Conservation (phyloP, 2,797 vertebrate genomes). For the Loriculus beryllinus region DNA sequence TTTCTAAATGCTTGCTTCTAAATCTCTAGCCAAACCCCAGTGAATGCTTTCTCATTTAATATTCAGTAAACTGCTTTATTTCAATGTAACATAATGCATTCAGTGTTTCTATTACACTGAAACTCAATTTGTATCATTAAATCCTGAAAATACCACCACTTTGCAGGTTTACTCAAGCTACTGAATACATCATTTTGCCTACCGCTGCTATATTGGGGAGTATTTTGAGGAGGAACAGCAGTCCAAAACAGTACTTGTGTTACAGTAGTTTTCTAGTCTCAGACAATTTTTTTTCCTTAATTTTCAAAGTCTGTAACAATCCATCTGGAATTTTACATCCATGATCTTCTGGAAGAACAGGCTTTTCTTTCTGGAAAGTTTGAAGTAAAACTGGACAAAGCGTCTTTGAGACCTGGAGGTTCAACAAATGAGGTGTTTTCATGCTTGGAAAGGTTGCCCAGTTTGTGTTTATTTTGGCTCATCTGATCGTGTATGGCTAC, state of each 20-base stretch:
- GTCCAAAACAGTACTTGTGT: background rate
- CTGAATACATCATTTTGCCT: background rate
- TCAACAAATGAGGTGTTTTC: slow-evolving; percentile 65
- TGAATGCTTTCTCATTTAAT: slow-evolving; percentile 48
- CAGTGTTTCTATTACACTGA: slow-evolving; percentile 30
- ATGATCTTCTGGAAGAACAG: slow-evolving; percentile 11
- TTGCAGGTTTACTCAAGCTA: slow-evolving; percentile 13
- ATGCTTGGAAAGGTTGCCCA: slow-evolving; percentile 46
- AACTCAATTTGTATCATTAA: slow-evolving; percentile 17
- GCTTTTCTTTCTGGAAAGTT: slow-evolving; percentile 55
- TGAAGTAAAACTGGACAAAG: slow-evolving; percentile 57
- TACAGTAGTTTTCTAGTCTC: background rate
- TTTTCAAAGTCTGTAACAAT: slow-evolving; percentile 34
- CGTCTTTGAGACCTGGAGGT: slow-evolving; percentile 43
- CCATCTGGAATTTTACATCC: slow-evolving; percentile 54
- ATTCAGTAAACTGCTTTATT: slow-evolving; percentile 27
- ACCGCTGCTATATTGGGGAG: background rate
- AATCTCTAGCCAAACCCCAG: slow-evolving; percentile 35
- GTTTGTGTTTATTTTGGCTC: slow-evolving; percentile 56
- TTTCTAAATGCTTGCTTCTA: slow-evolving; percentile 4
- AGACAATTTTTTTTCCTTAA: background rate
- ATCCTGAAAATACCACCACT: slow-evolving; percentile 9
- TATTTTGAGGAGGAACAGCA: background rate
- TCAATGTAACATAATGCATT: slow-evolving; percentile 12
- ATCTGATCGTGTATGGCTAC: background rate